phyloP scores from a whole-genome alignment of 2,113 vertebrate species.

The Callaeas wilsoni region DNA sequence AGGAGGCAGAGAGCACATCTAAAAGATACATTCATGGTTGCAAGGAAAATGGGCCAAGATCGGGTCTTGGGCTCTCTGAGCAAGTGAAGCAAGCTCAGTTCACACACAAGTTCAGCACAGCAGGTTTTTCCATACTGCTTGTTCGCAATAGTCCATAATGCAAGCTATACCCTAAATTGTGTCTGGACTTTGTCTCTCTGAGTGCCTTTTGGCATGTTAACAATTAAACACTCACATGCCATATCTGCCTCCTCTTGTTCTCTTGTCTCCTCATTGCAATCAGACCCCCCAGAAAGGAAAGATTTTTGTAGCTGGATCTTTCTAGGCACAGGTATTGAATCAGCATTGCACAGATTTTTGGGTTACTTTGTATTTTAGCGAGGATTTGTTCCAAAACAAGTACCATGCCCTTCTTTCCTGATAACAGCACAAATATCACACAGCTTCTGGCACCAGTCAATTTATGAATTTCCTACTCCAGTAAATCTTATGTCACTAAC shows the following conservation, averaged over 20 bases:
- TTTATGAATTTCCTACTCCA: background rate
- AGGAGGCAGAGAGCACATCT: background rate
- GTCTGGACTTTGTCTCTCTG: background rate
- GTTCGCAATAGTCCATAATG: background rate
- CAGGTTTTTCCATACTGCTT: background rate
- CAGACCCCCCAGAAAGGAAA: background rate
- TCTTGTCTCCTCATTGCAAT: background rate
- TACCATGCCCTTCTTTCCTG: background rate
- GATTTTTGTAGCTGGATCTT: background rate
- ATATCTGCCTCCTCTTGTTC: background rate
- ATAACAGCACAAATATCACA: background rate
- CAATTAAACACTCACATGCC: background rate
- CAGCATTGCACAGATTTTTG: background rate
- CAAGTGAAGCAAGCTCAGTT: background rate
- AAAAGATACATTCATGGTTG: background rate
- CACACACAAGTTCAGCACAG: rapidly evolving
- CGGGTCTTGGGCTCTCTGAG: background rate
- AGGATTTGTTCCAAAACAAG: background rate
- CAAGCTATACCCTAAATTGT: background rate
- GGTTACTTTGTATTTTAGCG: background rate
- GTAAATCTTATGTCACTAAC: background rate
- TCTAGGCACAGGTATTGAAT: background rate
- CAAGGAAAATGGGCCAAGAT: background rate
- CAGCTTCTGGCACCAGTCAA: background rate
- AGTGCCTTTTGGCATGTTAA: background rate